These are phyloP conservation scores for Hippolais icterina DNA, from an alignment of 2,113 vertebrate genomes.

Conservation along the genomic window DNA sequence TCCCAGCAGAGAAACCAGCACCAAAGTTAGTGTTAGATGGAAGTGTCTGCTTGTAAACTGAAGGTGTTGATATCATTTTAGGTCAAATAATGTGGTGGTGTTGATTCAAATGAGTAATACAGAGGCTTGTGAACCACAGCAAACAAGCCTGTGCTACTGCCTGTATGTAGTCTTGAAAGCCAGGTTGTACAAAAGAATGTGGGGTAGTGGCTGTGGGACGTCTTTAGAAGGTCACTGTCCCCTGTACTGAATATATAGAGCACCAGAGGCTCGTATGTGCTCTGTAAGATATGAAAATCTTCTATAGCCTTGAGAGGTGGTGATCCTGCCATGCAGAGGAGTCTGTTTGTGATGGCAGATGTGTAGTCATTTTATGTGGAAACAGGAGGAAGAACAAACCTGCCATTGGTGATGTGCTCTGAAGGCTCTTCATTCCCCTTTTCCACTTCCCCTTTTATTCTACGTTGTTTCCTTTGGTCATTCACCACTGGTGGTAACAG, in stretches of 20 bases:
- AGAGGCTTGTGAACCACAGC: not conserved
- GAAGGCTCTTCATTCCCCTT: not conserved
- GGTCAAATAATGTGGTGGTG: not conserved
- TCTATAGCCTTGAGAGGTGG: not conserved
- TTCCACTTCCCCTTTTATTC: not conserved
- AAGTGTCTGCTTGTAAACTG: not conserved
- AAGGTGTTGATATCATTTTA: not conserved
- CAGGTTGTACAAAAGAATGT: not conserved
- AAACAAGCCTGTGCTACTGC: not conserved
- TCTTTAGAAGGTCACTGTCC: not conserved
- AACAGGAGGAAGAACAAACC: not conserved
- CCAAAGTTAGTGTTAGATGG: not conserved
- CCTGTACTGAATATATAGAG: not conserved
- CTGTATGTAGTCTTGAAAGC: not conserved
- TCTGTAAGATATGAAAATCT: not conserved
- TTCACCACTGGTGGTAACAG: not conserved
- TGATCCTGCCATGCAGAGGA: not conserved
- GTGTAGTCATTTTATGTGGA: not conserved
- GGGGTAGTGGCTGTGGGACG: not conserved
- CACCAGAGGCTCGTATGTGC: rapidly evolving
- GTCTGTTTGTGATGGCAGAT: not conserved
- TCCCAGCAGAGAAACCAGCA: not conserved
- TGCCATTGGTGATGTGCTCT: not conserved
- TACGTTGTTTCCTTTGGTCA: not conserved
- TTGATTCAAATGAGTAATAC: not conserved